Percentiles rank a stretch among this genome's conserved stretches.
Evolutionary conservation across 2,888 invertebrate genomes (phyloP).

Genomic region (Euspilapteryx auroguttella): DNA sequence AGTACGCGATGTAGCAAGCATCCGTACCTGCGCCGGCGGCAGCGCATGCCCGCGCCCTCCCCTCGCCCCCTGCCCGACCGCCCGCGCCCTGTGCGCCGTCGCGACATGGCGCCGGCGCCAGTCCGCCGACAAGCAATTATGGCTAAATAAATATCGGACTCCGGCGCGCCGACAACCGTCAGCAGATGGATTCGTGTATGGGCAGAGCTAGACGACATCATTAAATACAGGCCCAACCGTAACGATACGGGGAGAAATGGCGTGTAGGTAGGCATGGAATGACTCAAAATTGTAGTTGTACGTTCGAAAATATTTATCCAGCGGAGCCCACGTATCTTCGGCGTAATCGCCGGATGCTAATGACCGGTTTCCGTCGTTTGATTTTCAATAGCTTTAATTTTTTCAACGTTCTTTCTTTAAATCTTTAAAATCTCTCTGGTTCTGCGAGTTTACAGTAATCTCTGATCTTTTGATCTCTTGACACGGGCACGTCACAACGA

Average conservation of each 20-base stretch:
- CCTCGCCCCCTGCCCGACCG: slow-evolving; percentile 13
- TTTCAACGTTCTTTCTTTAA: too few relatives aligned
- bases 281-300: slow-evolving; percentile 28
- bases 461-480: slow-evolving; percentile 7
- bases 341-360: not conserved
- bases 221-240: slow-evolving; percentile 23
- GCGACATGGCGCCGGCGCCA: slow-evolving; percentile 53
- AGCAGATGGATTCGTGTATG: slow-evolving; percentile 40
- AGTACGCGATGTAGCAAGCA: slow-evolving; percentile 37
- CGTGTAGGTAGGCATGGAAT: slow-evolving; percentile 19
- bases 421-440: too few relatives aligned
- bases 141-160: slow-evolving; percentile 58
- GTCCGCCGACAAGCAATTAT: slow-evolving; percentile 56
- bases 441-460: slow-evolving; percentile 1
- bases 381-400: too few relatives aligned
- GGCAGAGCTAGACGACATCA: slow-evolving; percentile 43
- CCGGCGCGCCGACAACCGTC: slow-evolving; percentile 39
- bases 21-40: slow-evolving; percentile 40
- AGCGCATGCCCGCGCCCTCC: slow-evolving; percentile 16
- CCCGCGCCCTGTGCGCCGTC: slow-evolving; percentile 25
- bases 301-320: slow-evolving; percentile 21
- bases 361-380: too few relatives aligned
- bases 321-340: not conserved
- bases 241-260: not conserved
- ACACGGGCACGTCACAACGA: slow-evolving; percentile 22